phyloP scores from a whole-genome alignment of 2,888 invertebrate species.

The Eustalomyia histrio region DNA sequence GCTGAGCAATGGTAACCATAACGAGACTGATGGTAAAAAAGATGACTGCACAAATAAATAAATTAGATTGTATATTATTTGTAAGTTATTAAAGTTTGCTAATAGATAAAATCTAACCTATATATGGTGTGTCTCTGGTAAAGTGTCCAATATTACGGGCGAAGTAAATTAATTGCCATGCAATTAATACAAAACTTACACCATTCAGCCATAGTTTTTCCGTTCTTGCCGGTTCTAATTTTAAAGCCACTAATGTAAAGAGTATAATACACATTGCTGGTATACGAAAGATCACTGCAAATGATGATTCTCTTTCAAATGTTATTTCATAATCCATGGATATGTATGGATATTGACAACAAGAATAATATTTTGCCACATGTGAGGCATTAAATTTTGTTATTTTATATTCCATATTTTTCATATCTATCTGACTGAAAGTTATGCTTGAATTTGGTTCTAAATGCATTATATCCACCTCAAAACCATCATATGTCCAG shows the following conservation, averaged over 20 bases:
- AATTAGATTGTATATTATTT: no score
- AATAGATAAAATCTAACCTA: conserved; percentile 72
- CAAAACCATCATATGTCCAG: conserved; percentile 84
- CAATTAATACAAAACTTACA: conserved; percentile 81
- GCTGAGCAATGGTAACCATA: conserved; percentile 80
- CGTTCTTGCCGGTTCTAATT: conserved; percentile 83
- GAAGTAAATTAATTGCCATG: conserved; percentile 82
- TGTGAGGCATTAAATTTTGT: conserved; percentile 74
- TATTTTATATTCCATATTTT: conserved; percentile 75
- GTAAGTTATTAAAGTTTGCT: conserved; percentile 71
- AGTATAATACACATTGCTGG: conserved; percentile 82
- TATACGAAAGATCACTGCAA: conserved; percentile 81
- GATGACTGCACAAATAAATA: conserved; percentile 76
- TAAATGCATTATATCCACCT: conserved; percentile 80
- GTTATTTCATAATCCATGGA: conserved; percentile 81
- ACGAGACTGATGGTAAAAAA: conserved; percentile 81
- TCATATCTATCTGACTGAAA: conserved; percentile 63
- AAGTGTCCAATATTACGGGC: conserved; percentile 79
- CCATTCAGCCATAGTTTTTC: conserved; percentile 83
- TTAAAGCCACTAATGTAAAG: conserved; percentile 82
- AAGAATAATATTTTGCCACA: conserved; percentile 78
- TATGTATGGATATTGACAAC: conserved; percentile 82
- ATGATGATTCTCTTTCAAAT: conserved; percentile 81
- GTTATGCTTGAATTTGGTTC: conserved; percentile 65
- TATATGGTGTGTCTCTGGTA: conserved; percentile 76